These are phyloP conservation scores for Strigamia crassipes DNA, from an alignment of 2,888 invertebrate species.

Conservation along the genomic window DNA sequence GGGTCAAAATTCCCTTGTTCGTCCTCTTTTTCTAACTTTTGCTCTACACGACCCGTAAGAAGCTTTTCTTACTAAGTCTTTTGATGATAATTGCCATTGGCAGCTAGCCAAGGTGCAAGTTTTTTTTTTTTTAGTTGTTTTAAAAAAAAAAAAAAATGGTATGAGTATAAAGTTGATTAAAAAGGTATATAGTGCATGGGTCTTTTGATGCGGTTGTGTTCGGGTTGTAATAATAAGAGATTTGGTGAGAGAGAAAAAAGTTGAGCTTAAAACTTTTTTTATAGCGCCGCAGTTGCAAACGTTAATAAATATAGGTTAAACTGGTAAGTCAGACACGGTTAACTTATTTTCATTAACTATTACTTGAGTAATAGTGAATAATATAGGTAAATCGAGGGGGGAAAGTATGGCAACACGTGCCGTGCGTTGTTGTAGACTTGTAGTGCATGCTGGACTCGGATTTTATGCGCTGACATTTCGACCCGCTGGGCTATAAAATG, in stretches of 20 bases:
- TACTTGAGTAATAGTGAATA: too few relatives aligned
- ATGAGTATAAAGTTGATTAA: slow-evolving; percentile 35
- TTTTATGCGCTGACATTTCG: not conserved
- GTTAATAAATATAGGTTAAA: too few relatives aligned
- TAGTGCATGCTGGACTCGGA: not conserved
- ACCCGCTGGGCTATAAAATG: not conserved
- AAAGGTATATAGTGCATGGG: slow-evolving; percentile 24
- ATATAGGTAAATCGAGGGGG: too few relatives aligned
- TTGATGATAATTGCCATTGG: slow-evolving; percentile 38
- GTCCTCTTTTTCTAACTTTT: slow-evolving; percentile 15
- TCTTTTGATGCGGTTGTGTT: slow-evolving; percentile 20
- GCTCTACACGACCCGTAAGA: not conserved
- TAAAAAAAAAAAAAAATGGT: too few relatives aligned
- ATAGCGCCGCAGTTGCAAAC: not conserved
- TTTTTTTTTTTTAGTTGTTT: not conserved
- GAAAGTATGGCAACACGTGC: too few relatives aligned
- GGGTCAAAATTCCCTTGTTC: slow-evolving; percentile 32
- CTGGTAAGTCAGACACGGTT: too few relatives aligned
- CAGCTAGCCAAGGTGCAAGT: not conserved
- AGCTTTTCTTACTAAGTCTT: slow-evolving; percentile 37
- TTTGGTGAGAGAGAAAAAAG: not conserved
- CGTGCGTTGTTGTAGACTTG: too few relatives aligned
- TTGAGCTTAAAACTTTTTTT: not conserved
- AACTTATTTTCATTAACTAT: too few relatives aligned
- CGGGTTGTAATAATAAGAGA: not conserved